Evolutionary conservation across 2,888 invertebrate genomes (phyloP).

Genomic region (Chrysotoxum bicinctum): DNA sequence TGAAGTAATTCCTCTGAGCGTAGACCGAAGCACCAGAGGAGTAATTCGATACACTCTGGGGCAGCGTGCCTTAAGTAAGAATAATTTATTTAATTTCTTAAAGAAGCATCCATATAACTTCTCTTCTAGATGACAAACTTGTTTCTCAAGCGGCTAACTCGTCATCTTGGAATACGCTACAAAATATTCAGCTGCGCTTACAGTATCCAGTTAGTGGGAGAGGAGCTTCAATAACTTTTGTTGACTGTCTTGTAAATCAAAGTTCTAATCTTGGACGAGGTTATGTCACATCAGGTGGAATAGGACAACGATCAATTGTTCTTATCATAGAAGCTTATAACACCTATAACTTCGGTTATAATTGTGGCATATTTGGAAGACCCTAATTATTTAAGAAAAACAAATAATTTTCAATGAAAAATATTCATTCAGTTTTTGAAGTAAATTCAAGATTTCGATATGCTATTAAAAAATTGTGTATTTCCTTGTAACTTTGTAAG

Average conservation of each 20-base stretch:
- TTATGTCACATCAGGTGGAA: constrained; percentile 73
- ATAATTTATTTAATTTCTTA: neutral
- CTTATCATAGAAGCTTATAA: constrained; percentile 69
- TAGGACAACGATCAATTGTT: constrained; percentile 68
- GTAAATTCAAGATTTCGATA: too few species aligned
- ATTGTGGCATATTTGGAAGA: too few species aligned
- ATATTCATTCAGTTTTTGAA: too few species aligned
- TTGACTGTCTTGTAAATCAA: constrained; percentile 71
- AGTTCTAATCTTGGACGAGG: constrained; percentile 68
- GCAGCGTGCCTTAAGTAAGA: constrained; percentile 4
- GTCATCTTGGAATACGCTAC: constrained; percentile 36
- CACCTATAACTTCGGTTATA: neutral
- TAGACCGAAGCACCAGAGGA: neutral
- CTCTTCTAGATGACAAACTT: constrained; percentile 59
- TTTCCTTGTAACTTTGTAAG: too few species aligned
- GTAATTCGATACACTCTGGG: neutral
- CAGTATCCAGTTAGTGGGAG: constrained; percentile 67
- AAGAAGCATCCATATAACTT: too few species aligned
- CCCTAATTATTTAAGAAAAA: too few species aligned
- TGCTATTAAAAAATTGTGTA: too few species aligned
- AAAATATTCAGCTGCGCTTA: constrained; percentile 64
- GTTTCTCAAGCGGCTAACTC: constrained; percentile 59
- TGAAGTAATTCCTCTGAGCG: neutral
- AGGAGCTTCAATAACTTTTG: constrained; percentile 70
- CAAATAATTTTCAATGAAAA: too few species aligned